Evolutionary conservation across 2,797 vertebrate genomes (phyloP).

Genomic region (Dryobates pubescens): DNA sequence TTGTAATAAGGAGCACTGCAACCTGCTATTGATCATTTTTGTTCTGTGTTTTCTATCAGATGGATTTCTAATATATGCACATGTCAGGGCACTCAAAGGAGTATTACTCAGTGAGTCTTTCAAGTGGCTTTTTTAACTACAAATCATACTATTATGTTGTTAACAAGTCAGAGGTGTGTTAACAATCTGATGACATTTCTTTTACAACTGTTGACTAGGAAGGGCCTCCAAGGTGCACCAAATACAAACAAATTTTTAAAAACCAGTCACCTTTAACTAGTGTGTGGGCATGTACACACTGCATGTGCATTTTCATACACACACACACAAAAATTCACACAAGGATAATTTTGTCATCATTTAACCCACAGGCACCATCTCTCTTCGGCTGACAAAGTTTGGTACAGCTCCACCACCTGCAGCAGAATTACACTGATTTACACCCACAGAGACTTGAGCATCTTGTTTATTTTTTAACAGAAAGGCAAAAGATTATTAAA

Average conservation of each 20-base stretch:
- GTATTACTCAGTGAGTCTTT: background rate
- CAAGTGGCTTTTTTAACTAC: conserved; percentile 2
- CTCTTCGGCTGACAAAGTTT: background rate
- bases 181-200: background rate
- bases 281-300: background rate
- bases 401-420: background rate
- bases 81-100: background rate
- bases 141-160: background rate
- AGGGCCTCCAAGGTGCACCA: background rate
- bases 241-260: background rate
- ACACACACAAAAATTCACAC: background rate
- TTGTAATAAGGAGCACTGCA: conserved; percentile 47
- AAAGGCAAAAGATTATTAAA: background rate
- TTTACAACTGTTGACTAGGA: background rate
- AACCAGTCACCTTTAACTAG: background rate
- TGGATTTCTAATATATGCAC: conserved; percentile 20
- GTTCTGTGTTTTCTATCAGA: background rate
- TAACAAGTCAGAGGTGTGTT: background rate
- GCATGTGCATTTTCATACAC: background rate
- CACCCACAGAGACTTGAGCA: background rate
- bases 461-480: background rate
- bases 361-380: background rate
- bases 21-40: conserved; percentile 40
- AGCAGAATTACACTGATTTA: background rate
- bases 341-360: background rate